Evolutionary conservation across 1,140 invertebrate species (phyloP).

Genomic region (Anoplolepis gracilipes): DNA sequence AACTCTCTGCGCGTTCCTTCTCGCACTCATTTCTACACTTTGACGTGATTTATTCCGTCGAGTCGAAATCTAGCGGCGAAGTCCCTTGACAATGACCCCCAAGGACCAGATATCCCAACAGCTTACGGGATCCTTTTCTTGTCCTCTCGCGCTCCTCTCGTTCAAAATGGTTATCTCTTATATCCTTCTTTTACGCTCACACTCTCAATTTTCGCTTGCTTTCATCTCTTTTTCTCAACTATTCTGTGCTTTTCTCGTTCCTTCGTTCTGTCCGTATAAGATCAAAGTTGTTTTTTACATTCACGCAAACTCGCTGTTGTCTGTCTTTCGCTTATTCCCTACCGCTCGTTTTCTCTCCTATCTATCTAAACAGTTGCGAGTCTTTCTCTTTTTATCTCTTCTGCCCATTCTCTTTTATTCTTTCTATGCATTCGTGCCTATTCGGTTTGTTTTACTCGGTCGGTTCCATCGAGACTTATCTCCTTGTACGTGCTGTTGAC

Average conservation of each 20-base stretch:
- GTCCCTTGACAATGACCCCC: conserved; percentile 51
- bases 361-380: not conserved
- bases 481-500: conserved; percentile 58
- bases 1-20: conserved; percentile 41
- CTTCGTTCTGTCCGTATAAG: not conserved
- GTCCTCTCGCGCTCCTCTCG: conserved; percentile 24
- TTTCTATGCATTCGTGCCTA: conserved; percentile 55
- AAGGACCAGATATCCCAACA: conserved; percentile 50
- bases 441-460: conserved; percentile 63
- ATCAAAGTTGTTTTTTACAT: conserved; percentile 43
- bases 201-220: conserved; percentile 61
- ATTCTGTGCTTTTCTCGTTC: conserved; percentile 21
- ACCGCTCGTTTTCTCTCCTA: conserved; percentile 17
- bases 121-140: conserved; percentile 50
- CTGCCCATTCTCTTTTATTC: conserved; percentile 30
- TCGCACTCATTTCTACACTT: conserved; percentile 43
- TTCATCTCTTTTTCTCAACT: conserved; percentile 6
- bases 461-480: conserved; percentile 61
- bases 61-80: conserved; percentile 49
- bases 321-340: conserved; percentile 22
- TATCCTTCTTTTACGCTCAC: conserved; percentile 57
- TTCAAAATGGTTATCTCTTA: conserved; percentile 59
- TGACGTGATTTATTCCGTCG: conserved; percentile 60
- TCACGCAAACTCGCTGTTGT: conserved; percentile 24
- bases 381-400: not conserved